phyloP scores from a whole-genome alignment of 2,888 invertebrate species.

The Keiferia lycopersicella region DNA sequence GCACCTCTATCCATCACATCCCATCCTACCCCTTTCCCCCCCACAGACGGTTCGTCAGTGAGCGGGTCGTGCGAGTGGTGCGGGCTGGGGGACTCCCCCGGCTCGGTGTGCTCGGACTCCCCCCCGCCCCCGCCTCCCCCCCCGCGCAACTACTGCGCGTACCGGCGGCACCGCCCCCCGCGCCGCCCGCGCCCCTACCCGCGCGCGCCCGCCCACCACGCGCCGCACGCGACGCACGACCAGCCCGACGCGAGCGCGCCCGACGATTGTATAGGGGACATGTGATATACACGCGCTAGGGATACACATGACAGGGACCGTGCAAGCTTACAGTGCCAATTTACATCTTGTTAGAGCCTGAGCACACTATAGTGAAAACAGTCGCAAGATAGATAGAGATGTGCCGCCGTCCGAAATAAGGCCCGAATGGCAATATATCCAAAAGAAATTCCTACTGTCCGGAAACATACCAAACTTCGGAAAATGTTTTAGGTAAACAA shows the following conservation, averaged over 20 bases:
- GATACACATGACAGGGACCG: background rate
- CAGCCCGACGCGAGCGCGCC: conserved; percentile 14
- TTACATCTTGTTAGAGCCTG: no score
- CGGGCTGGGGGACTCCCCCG: conserved; percentile 46
- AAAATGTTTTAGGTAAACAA: no score
- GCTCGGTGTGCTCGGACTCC: conserved; percentile 36
- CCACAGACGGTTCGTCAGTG: conserved; percentile 63
- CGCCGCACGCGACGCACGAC: conserved; percentile 34
- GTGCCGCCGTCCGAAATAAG: no score
- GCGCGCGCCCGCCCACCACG: conserved; percentile 33
- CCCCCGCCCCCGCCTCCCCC: no score
- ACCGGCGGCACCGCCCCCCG: conserved; percentile 39
- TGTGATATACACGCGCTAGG: conserved; percentile 10
- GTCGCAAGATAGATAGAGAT: no score
- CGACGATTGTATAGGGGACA: conserved; percentile 16
- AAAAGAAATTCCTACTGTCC: no score
- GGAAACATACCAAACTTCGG: no score
- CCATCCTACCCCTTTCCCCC: conserved; percentile 32
- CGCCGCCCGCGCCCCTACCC: conserved; percentile 35
- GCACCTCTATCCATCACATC: background rate
- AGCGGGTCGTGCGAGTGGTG: conserved; percentile 64
- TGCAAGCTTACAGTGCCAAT: background rate
- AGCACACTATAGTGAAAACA: no score
- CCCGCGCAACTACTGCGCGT: conserved; percentile 38
- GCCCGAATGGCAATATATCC: no score